Evolutionary conservation across 2,888 invertebrate species (phyloP).

Genomic region (Drosophila paranaensis): DNA sequence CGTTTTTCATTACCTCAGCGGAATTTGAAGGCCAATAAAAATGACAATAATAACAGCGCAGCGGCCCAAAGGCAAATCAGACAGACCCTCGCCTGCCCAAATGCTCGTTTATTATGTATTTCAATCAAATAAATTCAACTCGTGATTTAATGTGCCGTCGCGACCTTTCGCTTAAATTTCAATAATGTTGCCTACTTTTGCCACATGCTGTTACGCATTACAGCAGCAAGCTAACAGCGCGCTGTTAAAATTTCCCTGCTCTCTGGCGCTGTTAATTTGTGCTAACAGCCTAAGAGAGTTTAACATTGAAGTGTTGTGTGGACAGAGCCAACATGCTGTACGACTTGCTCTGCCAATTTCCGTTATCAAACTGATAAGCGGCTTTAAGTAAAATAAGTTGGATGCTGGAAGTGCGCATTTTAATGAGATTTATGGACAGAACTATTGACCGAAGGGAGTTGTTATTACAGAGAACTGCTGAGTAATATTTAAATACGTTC

Average conservation of each 20-base stretch:
- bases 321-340: background rate
- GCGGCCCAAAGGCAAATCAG: slow-evolving; percentile 30
- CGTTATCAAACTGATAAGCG: slow-evolving; percentile 49
- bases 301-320: slow-evolving; percentile 2
- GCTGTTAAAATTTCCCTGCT: slow-evolving; percentile 61
- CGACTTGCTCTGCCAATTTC: slow-evolving; percentile 22
- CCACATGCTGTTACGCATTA: background rate
- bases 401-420: background rate
- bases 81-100: slow-evolving; percentile 7
- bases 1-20: slow-evolving; percentile 70
- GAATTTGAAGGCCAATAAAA: slow-evolving; percentile 70
- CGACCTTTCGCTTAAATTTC: slow-evolving; percentile 30
- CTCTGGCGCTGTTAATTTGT: background rate
- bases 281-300: slow-evolving; percentile 64
- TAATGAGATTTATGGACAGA: slow-evolving; percentile 2
- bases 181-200: slow-evolving; percentile 16
- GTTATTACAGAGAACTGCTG: too few species aligned
- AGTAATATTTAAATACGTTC: too few species aligned
- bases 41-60: slow-evolving; percentile 59
- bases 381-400: slow-evolving; percentile 18
- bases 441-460: too few species aligned
- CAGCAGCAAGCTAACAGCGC: background rate
- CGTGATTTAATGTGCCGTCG: slow-evolving; percentile 17
- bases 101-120: slow-evolving; percentile 38
- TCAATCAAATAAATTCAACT: slow-evolving; percentile 36